A percentile compares a stretch with the other conserved stretches of the same genome.
phyloP scores from a whole-genome alignment of 2,113 vertebrate genomes.

The Nerophis lumbriciformis region DNA sequence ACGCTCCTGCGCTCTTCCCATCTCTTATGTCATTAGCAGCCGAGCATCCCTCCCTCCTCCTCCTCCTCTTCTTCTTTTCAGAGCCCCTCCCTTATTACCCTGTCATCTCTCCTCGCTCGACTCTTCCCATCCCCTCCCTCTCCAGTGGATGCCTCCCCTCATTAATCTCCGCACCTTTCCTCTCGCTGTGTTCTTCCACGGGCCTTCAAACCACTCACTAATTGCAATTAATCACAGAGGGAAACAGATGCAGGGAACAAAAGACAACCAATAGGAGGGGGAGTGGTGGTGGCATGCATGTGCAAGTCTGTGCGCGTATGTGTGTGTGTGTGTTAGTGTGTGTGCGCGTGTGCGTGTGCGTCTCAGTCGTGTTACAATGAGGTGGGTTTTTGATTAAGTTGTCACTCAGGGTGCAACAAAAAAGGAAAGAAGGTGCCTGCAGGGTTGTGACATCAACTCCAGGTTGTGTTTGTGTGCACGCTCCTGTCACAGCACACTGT shows the following conservation, averaged over 20 bases:
- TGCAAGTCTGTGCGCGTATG: constrained; percentile 36
- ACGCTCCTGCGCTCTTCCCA: constrained; percentile 44
- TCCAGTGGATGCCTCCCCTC: constrained; percentile 84
- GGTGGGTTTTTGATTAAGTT: constrained; percentile 80
- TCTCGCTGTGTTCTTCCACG: constrained; percentile 89
- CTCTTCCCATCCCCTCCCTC: constrained; percentile 42
- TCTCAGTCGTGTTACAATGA: constrained; percentile 21
- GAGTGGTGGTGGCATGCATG: constrained; percentile 63
- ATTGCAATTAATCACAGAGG: constrained; percentile 99
- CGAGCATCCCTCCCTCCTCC: constrained; percentile 33
- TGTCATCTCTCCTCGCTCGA: constrained; percentile 18
- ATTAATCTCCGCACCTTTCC: constrained; percentile 96
- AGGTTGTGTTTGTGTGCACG: constrained; percentile 26
- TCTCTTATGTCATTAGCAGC: constrained; percentile 55
- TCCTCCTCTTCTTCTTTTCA: constrained; percentile 23
- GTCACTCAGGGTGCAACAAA: constrained; percentile 68
- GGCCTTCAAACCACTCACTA: constrained; percentile 93
- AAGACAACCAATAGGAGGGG: constrained; percentile 75
- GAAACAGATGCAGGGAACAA: constrained; percentile 99
- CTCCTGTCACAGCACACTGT: constrained; percentile 42
- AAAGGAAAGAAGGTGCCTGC: constrained; percentile 32
- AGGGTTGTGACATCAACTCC: constrained; percentile 30
- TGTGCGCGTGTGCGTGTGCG: constrained; percentile 6
- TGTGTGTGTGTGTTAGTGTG: neutral
- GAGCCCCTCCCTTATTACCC: constrained; percentile 37